Conservation (phyloP, 2,797 vertebrate genomes). For the Premnoplex brunnescens region DNA sequence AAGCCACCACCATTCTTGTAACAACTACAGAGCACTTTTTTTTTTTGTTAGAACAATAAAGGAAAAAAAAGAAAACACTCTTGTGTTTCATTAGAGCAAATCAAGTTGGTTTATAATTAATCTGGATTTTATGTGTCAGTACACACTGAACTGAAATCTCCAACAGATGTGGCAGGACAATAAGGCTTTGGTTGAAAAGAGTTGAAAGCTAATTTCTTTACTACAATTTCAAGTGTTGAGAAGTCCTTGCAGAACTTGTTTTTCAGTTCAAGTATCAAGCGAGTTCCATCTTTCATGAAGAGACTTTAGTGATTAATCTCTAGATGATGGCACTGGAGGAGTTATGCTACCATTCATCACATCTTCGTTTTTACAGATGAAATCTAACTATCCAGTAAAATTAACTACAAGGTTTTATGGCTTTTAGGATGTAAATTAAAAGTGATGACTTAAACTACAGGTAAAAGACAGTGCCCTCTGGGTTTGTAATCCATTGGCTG, state of each 20-base stretch:
- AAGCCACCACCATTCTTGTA: neutral
- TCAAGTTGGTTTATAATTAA: neutral
- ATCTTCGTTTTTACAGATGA: neutral
- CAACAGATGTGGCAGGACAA: neutral
- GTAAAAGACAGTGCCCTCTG: neutral
- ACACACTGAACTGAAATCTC: neutral
- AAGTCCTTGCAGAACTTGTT: neutral
- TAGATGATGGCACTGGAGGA: neutral
- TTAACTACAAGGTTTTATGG: neutral
- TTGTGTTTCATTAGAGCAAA: neutral
- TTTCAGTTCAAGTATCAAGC: neutral
- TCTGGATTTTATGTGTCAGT: neutral
- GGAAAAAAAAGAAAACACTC: neutral
- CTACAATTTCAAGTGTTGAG: neutral
- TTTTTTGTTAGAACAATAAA: neutral
- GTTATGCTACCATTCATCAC: neutral
- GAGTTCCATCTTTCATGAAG: neutral
- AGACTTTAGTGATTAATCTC: neutral
- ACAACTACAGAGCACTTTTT: rapidly evolving
- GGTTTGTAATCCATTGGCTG: neutral
- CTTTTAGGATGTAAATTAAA: neutral
- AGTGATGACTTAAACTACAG: neutral
- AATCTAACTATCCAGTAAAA: neutral
- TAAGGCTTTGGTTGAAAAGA: neutral
- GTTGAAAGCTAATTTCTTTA: neutral